These are phyloP conservation scores for Australoheros facetus DNA, from an alignment of 2,797 vertebrate genomes.

Conservation along the genomic window DNA sequence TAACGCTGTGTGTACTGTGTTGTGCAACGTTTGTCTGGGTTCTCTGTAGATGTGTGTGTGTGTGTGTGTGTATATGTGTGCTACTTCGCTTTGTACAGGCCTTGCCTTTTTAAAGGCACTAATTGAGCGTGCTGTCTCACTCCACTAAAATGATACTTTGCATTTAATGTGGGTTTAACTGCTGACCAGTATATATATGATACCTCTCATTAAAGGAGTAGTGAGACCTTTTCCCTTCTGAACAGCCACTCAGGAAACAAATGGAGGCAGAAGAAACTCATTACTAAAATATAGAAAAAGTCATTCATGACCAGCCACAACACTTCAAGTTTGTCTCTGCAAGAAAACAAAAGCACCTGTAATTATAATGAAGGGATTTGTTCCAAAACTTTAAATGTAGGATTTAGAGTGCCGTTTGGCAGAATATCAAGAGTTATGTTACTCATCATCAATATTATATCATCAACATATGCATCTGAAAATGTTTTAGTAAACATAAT, in stretches of 20 bases:
- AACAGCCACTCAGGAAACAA: conserved; percentile 2
- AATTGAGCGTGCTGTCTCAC: conserved; percentile 15
- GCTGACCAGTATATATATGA: not conserved
- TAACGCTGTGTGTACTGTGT: conserved; percentile 33
- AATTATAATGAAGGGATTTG: not conserved
- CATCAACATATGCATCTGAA: not conserved
- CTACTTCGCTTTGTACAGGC: conserved; percentile 21
- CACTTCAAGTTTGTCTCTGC: not conserved
- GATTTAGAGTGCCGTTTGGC: not conserved
- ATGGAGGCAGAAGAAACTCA: conserved; percentile 8
- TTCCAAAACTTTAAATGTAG: not conserved
- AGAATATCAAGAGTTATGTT: not conserved
- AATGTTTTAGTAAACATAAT: not conserved
- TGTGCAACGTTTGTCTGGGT: conserved; percentile 47
- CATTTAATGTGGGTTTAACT: not conserved
- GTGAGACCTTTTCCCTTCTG: not conserved
- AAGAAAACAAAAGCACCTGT: not conserved
- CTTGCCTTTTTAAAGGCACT: conserved; percentile 21
- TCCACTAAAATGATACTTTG: conserved; percentile 31
- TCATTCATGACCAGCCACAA: not conserved
- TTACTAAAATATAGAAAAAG: conserved; percentile 7
- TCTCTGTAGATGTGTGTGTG: conserved; percentile 24
- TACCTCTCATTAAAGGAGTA: not conserved
- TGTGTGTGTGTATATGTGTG: not conserved
- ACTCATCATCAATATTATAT: not conserved